phyloP scores from a whole-genome alignment of 30 jellyfish, hydroid and myxozoan genomes.

The Hydractinia symbiolongicarpus region DNA sequence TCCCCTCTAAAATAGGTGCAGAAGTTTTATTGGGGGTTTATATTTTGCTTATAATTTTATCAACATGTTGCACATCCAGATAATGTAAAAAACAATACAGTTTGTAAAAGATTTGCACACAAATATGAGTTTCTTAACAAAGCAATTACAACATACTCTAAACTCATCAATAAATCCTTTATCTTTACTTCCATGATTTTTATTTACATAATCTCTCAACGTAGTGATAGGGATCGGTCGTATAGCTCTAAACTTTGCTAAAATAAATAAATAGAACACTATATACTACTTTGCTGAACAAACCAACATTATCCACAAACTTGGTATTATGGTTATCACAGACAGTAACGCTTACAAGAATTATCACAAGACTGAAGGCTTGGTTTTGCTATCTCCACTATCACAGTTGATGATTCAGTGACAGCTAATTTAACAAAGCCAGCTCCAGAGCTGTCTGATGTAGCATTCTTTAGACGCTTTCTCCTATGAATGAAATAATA shows the following conservation, averaged over 20 bases:
- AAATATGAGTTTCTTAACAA: not conserved
- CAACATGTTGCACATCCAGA: not conserved
- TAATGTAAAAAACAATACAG: not conserved
- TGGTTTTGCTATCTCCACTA: too few relatives aligned
- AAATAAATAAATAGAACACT: too few relatives aligned
- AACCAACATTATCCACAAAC: too few relatives aligned
- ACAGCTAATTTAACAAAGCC: slow-evolving; percentile 19
- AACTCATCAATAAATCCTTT: slow-evolving; percentile 79
- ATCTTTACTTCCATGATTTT: slow-evolving; percentile 53
- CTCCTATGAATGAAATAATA: not conserved
- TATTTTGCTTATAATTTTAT: not conserved
- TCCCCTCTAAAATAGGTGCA: too few relatives aligned
- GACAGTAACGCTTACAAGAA: too few relatives aligned
- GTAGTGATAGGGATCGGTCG: slow-evolving; percentile 53
- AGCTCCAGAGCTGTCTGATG: slow-evolving; percentile 16
- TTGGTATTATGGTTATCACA: too few relatives aligned
- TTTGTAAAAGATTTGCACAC: not conserved
- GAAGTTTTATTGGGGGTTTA: too few relatives aligned
- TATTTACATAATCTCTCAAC: slow-evolving; percentile 46
- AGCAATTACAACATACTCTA: slow-evolving; percentile 39
- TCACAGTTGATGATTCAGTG: not conserved
- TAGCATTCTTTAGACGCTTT: slow-evolving; percentile 10
- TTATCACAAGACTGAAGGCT: too few relatives aligned
- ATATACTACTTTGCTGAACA: too few relatives aligned
- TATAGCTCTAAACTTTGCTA: slow-evolving; percentile 34